These are phyloP conservation scores for Apamea monoglypha DNA, from an alignment of 2,888 invertebrate species.

Conservation along the genomic window DNA sequence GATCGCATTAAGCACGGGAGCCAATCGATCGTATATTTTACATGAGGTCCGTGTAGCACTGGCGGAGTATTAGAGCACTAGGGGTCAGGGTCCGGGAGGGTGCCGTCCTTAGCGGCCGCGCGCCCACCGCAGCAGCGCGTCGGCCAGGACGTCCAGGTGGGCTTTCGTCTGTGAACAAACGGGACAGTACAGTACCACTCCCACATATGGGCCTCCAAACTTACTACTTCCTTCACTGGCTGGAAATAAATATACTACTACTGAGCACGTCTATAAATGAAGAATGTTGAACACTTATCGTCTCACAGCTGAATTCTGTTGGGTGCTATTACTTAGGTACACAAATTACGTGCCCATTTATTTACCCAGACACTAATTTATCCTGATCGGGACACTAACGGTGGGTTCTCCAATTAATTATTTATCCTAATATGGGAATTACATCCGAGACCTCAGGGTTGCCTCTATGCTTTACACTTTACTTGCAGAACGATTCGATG, in stretches of 20 bases:
- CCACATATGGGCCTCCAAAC: background rate
- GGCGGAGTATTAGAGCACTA: slow-evolving; percentile 78
- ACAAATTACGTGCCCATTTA: slow-evolving; percentile 38
- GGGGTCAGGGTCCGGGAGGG: slow-evolving; percentile 76
- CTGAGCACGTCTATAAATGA: slow-evolving; percentile 6
- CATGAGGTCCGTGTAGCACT: slow-evolving; percentile 80
- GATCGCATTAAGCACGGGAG: slow-evolving; percentile 80
- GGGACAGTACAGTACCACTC: slow-evolving; percentile 10
- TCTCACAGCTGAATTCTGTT: slow-evolving; percentile 25
- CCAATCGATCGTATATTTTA: slow-evolving; percentile 77
- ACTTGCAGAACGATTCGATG: background rate
- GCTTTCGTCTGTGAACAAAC: slow-evolving; percentile 95
- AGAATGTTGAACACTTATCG: slow-evolving; percentile 16
- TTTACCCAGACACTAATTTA: slow-evolving; percentile 42
- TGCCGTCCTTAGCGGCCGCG: slow-evolving; percentile 94
- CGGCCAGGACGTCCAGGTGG: slow-evolving; percentile 98
- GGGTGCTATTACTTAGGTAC: slow-evolving; percentile 49
- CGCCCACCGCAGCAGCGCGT: slow-evolving; percentile 98
- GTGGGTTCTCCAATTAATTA: slow-evolving; percentile 27
- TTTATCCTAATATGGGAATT: slow-evolving; percentile 44
- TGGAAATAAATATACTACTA: background rate
- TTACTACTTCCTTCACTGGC: background rate
- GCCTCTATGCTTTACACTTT: background rate
- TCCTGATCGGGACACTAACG: slow-evolving; percentile 36
- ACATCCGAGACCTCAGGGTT: slow-evolving; percentile 24